Evolutionary conservation across 2,113 vertebrate species (phyloP), one percentile per base, ranked within the genome.

Genomic region (Orthonyx spaldingii): DNA sequence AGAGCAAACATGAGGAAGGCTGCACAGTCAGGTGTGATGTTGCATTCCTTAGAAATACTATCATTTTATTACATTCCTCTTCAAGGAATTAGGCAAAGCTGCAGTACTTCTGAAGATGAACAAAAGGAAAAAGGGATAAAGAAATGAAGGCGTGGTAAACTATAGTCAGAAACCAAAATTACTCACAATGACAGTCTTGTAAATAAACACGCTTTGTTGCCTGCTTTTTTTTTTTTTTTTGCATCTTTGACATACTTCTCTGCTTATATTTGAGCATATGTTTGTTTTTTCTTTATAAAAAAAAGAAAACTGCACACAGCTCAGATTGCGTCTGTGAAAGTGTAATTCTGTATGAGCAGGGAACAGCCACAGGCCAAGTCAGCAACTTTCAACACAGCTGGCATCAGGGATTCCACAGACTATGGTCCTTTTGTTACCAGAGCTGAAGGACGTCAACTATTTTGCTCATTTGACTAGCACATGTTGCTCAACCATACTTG

Each of bases 361-460:
- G 1, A 84, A 64, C 41, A 71, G 81, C 59, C 87, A 84, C 57
- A 46, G 76, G 79, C 95, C 70, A 90, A 89, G 78, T 93, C 92
- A 95, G 84, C 87, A 93, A 87, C 88, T 87, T 89, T 41, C 44
- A 71, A 61, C 65, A 56, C 83, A 92, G 71, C 71, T 89, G 86
- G 88, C 88, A 68, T 49, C 53, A 80, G 92, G 68, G 80, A 92
- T 87, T 81, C 68, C 83, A 83, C 79, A 92, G 47, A 90, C 93
- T 90, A 7, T 52, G 44, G 68, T 27, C 61, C 76, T 95, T 94
- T 96, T 94, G 90, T 96, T 90, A 92, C 60, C 49, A 75, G 64
- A 35, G 55, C 75, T 66, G 75, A 83, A 85, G 71, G 75, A 92
- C 27, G 19, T 92, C 47, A 93, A 93, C 78, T 70, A 94, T 83